phyloP scores from a whole-genome alignment of 2,888 invertebrate species.

The Baronia brevicornis region DNA sequence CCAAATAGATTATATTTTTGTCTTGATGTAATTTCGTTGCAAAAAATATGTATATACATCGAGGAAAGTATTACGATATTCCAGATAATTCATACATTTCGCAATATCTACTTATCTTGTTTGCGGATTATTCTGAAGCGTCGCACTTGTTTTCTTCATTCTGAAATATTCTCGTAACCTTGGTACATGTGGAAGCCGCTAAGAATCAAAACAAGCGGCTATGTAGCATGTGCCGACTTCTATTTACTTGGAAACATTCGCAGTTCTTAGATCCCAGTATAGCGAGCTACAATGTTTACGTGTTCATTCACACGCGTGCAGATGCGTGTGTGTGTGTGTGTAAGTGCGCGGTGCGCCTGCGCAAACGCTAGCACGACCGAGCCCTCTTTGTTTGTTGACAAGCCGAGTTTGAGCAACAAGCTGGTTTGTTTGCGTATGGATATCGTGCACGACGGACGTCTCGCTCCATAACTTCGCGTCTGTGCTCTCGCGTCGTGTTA shows the following conservation, averaged over 20 bases:
- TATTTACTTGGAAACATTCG: constrained; percentile 17
- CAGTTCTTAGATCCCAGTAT: constrained; percentile 20
- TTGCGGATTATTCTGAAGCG: constrained; percentile 13
- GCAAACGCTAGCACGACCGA: constrained; percentile 47
- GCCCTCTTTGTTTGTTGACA: constrained; percentile 74
- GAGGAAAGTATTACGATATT: too few species aligned
- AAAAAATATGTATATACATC: too few species aligned
- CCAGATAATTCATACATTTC: constrained; percentile 25
- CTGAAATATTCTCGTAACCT: too few species aligned
- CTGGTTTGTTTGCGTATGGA: constrained; percentile 43
- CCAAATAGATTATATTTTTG: too few species aligned
- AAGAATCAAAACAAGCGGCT: too few species aligned
- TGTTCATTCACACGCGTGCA: constrained; percentile 59
- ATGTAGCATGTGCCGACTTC: too few species aligned
- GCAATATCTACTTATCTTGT: constrained; percentile 17
- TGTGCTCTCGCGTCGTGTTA: too few species aligned
- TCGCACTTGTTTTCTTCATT: constrained; percentile 10
- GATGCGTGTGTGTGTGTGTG: constrained; percentile 49
- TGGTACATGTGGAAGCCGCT: too few species aligned
- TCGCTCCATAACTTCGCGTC: constrained; percentile 21
- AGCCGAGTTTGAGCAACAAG: constrained; percentile 42
- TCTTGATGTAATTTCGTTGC: too few species aligned
- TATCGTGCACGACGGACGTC: constrained; percentile 42
- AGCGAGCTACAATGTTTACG: constrained; percentile 48
- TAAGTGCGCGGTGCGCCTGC: constrained; percentile 58